These are phyloP conservation scores for Mycteria americana DNA, from an alignment of 2,797 vertebrate species.

Conservation along the genomic window DNA sequence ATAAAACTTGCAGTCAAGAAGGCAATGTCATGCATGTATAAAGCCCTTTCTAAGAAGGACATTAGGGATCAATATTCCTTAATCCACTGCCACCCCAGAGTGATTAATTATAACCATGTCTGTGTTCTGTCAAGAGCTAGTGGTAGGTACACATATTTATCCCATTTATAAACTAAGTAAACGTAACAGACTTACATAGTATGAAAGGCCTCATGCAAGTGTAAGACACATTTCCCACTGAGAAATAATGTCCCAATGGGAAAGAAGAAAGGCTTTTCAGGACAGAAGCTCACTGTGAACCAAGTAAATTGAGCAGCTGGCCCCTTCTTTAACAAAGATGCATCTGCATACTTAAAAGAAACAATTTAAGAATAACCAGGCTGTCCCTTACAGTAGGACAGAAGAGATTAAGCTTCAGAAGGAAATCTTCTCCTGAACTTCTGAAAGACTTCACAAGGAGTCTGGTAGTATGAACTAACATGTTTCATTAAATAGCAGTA, in stretches of 20 bases:
- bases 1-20: background rate
- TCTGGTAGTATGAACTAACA: background rate
- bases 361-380: background rate
- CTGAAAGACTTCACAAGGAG: background rate
- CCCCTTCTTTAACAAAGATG: background rate
- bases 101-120: slow-evolving; percentile 6
- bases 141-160: slow-evolving; percentile 24
- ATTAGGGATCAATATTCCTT: slow-evolving; percentile 21
- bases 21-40: background rate
- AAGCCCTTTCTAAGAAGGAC: background rate
- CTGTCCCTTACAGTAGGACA: background rate
- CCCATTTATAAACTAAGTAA: slow-evolving; percentile 9
- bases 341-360: background rate
- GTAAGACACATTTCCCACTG: background rate
- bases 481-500: background rate
- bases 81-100: slow-evolving; percentile 12
- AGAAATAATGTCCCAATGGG: background rate
- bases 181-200: background rate
- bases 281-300: background rate
- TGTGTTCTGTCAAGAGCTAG: background rate
- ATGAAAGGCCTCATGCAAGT: background rate
- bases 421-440: background rate
- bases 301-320: background rate
- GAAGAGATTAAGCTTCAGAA: background rate
- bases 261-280: slow-evolving; percentile 2